Evolutionary conservation across 2,888 invertebrate genomes (phyloP).

Genomic region (Eurois occulta): DNA sequence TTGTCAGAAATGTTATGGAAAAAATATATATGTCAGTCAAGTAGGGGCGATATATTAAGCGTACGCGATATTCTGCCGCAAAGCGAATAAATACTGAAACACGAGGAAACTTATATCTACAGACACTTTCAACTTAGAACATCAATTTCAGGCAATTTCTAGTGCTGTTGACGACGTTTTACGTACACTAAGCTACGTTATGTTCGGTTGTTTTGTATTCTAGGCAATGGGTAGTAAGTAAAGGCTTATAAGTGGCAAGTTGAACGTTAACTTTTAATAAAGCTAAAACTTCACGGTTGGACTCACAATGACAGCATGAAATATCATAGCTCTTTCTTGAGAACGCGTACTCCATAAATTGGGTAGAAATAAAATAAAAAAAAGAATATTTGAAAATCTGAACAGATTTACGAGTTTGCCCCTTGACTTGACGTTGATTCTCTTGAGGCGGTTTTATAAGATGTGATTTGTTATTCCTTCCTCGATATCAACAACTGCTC

Average conservation of each 20-base stretch:
- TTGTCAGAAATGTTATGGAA: conserved; percentile 30
- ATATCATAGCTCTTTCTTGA: conserved; percentile 80
- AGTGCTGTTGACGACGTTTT: conserved; percentile 47
- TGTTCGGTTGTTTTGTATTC: conserved; percentile 46
- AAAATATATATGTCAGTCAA: conserved; percentile 50
- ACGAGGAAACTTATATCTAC: conserved; percentile 53
- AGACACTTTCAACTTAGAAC: conserved; percentile 56
- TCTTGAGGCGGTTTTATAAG: conserved; percentile 42
- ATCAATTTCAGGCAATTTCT: conserved; percentile 55
- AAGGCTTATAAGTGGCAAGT: conserved; percentile 50
- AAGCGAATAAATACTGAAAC: conserved; percentile 55
- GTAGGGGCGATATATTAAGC: conserved; percentile 42
- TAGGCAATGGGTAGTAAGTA: conserved; percentile 17
- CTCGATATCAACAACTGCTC: conserved; percentile 48
- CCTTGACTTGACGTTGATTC: conserved; percentile 47
- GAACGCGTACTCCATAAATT: conserved; percentile 75
- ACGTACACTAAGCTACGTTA: conserved; percentile 33
- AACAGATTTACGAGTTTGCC: conserved; percentile 70
- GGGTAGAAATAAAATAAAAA: conserved; percentile 68
- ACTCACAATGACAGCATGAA: conserved; percentile 77
- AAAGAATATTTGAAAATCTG: conserved; percentile 70
- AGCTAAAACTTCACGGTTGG: conserved; percentile 79
- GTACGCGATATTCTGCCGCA: conserved; percentile 35
- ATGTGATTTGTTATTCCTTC: conserved; percentile 58
- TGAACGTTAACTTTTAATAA: conserved; percentile 77